phyloP scores from a whole-genome alignment of 2,113 vertebrate genomes.

The Lamprologus speciosus region DNA sequence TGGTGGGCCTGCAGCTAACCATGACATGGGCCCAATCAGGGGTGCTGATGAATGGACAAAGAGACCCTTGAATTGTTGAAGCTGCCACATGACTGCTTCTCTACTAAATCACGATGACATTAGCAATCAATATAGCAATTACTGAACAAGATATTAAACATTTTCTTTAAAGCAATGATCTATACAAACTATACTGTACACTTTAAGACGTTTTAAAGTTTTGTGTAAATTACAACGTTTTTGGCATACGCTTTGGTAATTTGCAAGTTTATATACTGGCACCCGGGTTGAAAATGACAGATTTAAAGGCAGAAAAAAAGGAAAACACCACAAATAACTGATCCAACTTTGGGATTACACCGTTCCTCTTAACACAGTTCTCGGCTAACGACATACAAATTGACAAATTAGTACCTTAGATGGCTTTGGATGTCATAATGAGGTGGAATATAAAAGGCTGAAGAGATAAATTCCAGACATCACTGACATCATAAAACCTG shows the following conservation, averaged over 20 bases:
- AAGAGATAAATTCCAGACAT: slow-evolving; percentile 59
- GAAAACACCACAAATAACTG: background rate
- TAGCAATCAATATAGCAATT: slow-evolving; percentile 93
- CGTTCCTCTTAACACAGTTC: background rate
- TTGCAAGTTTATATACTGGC: background rate
- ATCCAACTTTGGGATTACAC: background rate
- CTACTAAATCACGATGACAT: slow-evolving; percentile 92
- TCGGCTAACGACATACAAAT: background rate
- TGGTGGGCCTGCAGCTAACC: slow-evolving; percentile 84
- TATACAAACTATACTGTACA: background rate
- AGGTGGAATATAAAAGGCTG: slow-evolving; percentile 53
- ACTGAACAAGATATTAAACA: slow-evolving; percentile 86
- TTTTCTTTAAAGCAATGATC: slow-evolving; percentile 66
- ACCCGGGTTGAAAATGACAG: background rate
- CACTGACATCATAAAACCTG: slow-evolving; percentile 65
- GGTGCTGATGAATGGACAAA: slow-evolving; percentile 96
- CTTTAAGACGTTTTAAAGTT: background rate
- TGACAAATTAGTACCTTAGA: slow-evolving; percentile 36
- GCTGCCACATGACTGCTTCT: slow-evolving; percentile 78
- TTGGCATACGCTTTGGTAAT: background rate
- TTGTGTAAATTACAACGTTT: background rate
- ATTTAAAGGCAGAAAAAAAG: background rate
- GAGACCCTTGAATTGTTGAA: slow-evolving; percentile 83
- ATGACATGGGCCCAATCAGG: slow-evolving; percentile 87
- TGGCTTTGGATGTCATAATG: slow-evolving; percentile 48